Base-by-base conservation (phyloP, 2,113 vertebrate species). In the Sorex fumeus region DNA sequence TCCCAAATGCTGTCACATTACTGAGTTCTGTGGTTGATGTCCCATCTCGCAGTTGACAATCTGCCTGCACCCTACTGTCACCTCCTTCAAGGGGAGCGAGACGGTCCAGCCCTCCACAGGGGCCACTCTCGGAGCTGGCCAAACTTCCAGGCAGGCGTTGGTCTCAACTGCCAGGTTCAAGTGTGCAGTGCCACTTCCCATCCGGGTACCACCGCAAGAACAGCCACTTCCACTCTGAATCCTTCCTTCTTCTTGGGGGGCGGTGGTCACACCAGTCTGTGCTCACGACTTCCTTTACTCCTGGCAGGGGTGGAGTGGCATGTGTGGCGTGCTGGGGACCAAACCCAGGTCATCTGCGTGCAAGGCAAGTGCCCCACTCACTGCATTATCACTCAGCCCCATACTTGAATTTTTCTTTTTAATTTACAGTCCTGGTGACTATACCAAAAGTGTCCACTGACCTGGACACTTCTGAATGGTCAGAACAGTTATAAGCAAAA, bases 381-480 rank as follows among this genome's bases (percentile, higher is more conserved):
- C 47, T 6, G 47, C 13, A 50, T 9, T 50, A 50, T 50, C 47
- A 7, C 13, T 50, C 47, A 50, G 47, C 47, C 9, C 9, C 47
- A 50, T 50, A 60, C 57, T 23, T 60, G 57, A 60, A 16, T 23
- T 23, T 60, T 60, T n/a, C n/a, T 40, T 40, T 40, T 40, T 4
- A 40, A 40, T 40, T 40, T 12, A 12, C 2, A 3, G 40, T n/a
- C 84, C 43, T 76, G 36, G 2, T 85, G 53, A 88, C 66, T 47
- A 67, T n/a, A 47, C 86, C 57, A 84, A 72, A 87, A 91, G 69
- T 11, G 40, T 50, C 47, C 47, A 50, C 47, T 50, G 47, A 50
- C 47, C 47, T 50, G 47, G 47, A 50, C 47, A 50, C 47, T 50
- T 50, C 10, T 23, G 18, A 60, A 60, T 60, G 57, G 6, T 23